A percentile compares a stretch with the other conserved stretches of the same genome.
phyloP scores from a whole-genome alignment of 2,888 invertebrate genomes.

The Deilephila porcellus region DNA sequence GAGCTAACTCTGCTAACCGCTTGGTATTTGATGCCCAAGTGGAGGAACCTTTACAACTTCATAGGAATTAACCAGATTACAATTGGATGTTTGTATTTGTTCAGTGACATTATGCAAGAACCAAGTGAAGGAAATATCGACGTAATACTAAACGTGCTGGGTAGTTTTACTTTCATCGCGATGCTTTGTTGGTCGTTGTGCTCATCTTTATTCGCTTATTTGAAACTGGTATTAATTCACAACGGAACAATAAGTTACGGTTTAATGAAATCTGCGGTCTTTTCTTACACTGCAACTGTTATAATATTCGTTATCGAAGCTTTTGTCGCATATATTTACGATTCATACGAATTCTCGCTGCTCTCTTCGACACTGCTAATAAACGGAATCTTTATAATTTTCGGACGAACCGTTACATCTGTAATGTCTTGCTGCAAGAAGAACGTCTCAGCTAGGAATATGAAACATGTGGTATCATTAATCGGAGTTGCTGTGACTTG shows the following conservation, averaged over 20 bases:
- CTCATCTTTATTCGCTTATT: slow-evolving; percentile 35
- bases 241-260: slow-evolving; percentile 26
- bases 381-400: slow-evolving; percentile 26
- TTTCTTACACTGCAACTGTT: slow-evolving; percentile 25
- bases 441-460: slow-evolving; percentile 33
- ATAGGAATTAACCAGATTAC: slow-evolving; percentile 30
- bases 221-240: slow-evolving; percentile 35
- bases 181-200: slow-evolving; percentile 33
- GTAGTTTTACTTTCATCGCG: slow-evolving; percentile 17
- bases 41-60: slow-evolving; percentile 30
- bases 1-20: not conserved
- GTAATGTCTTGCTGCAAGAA: slow-evolving; percentile 39
- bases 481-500: slow-evolving; percentile 39
- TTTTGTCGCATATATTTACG: not conserved
- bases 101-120: not conserved
- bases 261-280: slow-evolving; percentile 31
- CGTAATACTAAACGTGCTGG: not conserved
- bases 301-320: not conserved
- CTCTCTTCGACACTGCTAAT: not conserved
- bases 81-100: slow-evolving; percentile 4
- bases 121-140: not conserved
- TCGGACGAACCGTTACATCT: slow-evolving; percentile 32
- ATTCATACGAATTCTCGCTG: slow-evolving; percentile 22
- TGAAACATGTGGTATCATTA: slow-evolving; percentile 33
- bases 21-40: slow-evolving; percentile 28